A percentile compares a stretch with the other conserved stretches of the same genome.
phyloP scores from a whole-genome alignment of 2,797 vertebrate genomes.

The Thripadectes ignobilis region DNA sequence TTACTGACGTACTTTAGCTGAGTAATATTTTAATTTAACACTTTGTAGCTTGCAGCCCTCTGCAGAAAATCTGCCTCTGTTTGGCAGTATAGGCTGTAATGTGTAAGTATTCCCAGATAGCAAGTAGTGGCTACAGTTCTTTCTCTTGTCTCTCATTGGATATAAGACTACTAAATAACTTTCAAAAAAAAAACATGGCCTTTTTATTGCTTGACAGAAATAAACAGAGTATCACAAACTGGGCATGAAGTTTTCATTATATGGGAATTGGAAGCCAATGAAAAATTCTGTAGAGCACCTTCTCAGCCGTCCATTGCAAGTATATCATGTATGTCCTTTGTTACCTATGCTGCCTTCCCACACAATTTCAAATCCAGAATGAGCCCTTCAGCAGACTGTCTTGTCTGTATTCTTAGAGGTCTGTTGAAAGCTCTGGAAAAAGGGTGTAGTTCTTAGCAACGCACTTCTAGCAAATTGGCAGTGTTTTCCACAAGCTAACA shows the following conservation, averaged over 20 bases:
- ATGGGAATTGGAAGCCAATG: background rate
- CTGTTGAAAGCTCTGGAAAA: background rate
- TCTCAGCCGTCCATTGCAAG: background rate
- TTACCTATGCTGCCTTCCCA: background rate
- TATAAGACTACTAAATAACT: background rate
- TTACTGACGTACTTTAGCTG: background rate
- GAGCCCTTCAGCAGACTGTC: background rate
- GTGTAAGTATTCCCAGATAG: background rate
- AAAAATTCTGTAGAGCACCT: background rate
- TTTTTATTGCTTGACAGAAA: background rate
- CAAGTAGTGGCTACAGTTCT: background rate
- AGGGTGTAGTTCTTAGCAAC: background rate
- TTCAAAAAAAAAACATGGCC: fast-evolving
- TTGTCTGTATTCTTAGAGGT: background rate
- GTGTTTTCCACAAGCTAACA: background rate
- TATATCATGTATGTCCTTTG: background rate
- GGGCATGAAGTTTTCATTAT: background rate
- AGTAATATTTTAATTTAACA: background rate
- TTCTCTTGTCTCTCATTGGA: background rate
- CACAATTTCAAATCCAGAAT: background rate
- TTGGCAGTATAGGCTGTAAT: background rate
- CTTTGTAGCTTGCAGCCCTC: background rate
- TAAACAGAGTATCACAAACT: background rate
- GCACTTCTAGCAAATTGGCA: background rate
- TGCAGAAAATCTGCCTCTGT: background rate